Conservation (phyloP, 1,140 invertebrate species). For the Neodiprion lecontei region DNA sequence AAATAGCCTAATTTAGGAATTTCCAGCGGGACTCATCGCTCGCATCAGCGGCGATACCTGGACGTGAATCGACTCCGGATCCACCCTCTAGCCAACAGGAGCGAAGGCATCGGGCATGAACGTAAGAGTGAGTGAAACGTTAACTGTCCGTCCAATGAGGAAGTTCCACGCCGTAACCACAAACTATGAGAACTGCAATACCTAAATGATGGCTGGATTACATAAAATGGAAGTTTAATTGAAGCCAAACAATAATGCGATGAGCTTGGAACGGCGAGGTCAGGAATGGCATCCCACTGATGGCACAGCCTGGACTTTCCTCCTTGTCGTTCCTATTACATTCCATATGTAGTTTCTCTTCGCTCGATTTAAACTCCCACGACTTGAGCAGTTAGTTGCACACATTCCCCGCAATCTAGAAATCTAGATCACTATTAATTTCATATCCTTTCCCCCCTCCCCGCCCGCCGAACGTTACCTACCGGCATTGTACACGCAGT, state of each 20-base stretch:
- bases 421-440: slow-evolving; percentile 63
- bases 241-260: slow-evolving; percentile 60
- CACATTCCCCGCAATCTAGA: slow-evolving; percentile 59
- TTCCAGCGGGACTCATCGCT: too few species aligned
- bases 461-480: too few species aligned
- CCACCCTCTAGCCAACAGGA: neutral
- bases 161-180: slow-evolving; percentile 37
- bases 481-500: neutral
- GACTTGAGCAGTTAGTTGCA: slow-evolving; percentile 51
- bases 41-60: too few species aligned
- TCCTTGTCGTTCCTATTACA: slow-evolving; percentile 53
- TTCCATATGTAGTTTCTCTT: slow-evolving; percentile 52
- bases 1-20: neutral
- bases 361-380: slow-evolving; percentile 45
- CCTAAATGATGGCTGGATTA: slow-evolving; percentile 50
- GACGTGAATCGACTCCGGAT: neutral
- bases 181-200: slow-evolving; percentile 42
- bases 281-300: slow-evolving; percentile 52
- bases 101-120: too few species aligned
- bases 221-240: slow-evolving; percentile 60
- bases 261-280: slow-evolving; percentile 48
- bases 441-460: slow-evolving; percentile 45
- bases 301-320: slow-evolving; percentile 33
- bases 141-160: slow-evolving; percentile 35
- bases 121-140: neutral